These are phyloP conservation scores for Cranoglanis bouderius DNA, from an alignment of 2,113 vertebrate genomes.

Conservation along the genomic window DNA sequence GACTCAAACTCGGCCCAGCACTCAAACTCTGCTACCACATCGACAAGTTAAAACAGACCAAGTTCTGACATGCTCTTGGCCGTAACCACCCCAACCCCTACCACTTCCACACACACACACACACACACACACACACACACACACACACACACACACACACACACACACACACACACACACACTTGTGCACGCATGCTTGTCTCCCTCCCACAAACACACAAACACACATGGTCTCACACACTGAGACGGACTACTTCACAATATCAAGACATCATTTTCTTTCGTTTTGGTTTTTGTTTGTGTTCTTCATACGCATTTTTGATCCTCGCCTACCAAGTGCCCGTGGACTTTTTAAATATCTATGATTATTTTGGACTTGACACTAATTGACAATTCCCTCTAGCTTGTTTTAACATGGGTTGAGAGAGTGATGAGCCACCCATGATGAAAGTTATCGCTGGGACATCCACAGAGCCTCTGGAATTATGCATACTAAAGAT, in stretches of 20 bases:
- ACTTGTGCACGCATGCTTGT: constrained; percentile 1
- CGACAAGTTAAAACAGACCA: constrained; percentile 90
- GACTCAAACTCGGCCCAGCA: constrained; percentile 92
- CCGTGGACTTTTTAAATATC: not conserved
- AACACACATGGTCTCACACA: not conserved
- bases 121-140: not conserved
- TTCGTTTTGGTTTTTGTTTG: not conserved
- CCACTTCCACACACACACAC: not conserved
- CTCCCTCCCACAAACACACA: not conserved
- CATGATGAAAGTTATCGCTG: not conserved
- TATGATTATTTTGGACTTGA: constrained; percentile 20
- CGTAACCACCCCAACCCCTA: not conserved
- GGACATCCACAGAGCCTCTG: not conserved
- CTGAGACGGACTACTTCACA: not conserved
- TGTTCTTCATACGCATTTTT: not conserved
- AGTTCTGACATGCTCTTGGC: constrained; percentile 74
- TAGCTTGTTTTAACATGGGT: constrained; percentile 18
- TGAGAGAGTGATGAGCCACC: not conserved
- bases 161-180: constrained; percentile 20
- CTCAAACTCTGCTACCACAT: constrained; percentile 97
- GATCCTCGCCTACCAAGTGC: not conserved
- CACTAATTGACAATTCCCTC: not conserved
- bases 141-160: not conserved
- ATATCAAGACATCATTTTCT: not conserved
- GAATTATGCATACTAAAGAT: not conserved